Evolutionary conservation across 2,797 vertebrate genomes (phyloP).

Genomic region (Typhlichthys eigenmanni): DNA sequence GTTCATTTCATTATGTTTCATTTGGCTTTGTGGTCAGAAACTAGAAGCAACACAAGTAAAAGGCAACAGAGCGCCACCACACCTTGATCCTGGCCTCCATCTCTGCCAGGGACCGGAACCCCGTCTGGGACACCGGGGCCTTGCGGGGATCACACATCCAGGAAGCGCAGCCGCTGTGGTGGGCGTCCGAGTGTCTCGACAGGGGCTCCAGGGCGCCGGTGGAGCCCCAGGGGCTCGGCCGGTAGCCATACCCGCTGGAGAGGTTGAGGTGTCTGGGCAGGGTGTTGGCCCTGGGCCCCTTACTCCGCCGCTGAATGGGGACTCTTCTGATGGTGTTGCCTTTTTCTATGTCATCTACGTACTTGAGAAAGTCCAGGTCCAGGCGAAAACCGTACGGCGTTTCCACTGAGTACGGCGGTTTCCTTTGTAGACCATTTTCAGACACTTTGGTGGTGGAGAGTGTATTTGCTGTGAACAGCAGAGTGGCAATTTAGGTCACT

Average conservation of each 20-base stretch:
- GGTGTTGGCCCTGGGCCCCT: slow-evolving; percentile 85
- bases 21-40: too few species aligned
- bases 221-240: slow-evolving; percentile 78
- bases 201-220: slow-evolving; percentile 73
- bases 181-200: slow-evolving; percentile 65
- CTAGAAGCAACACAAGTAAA: too few species aligned
- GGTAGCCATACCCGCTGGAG: slow-evolving; percentile 73
- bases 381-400: slow-evolving; percentile 94
- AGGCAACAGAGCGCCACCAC: too few species aligned
- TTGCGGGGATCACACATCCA: slow-evolving; percentile 46
- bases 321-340: slow-evolving; percentile 93
- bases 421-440: slow-evolving; percentile 78
- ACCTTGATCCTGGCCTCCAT: slow-evolving; percentile 68
- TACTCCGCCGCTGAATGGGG: slow-evolving; percentile 86
- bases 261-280: slow-evolving; percentile 90
- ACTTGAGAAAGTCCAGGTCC: slow-evolving; percentile 96
- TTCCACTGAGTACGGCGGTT: slow-evolving; percentile 89
- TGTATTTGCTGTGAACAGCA: slow-evolving; percentile 71
- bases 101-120: slow-evolving; percentile 56
- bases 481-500: slow-evolving; percentile 6
- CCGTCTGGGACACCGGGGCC: slow-evolving; percentile 33
- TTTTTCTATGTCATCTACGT: slow-evolving; percentile 98
- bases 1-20: too few species aligned
- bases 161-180: slow-evolving; percentile 47
- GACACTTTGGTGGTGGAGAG: slow-evolving; percentile 61